Percentiles rank a stretch among this genome's conserved stretches.
Conservation (phyloP, 2,888 invertebrate genomes). For the Tetragnatha montana region DNA sequence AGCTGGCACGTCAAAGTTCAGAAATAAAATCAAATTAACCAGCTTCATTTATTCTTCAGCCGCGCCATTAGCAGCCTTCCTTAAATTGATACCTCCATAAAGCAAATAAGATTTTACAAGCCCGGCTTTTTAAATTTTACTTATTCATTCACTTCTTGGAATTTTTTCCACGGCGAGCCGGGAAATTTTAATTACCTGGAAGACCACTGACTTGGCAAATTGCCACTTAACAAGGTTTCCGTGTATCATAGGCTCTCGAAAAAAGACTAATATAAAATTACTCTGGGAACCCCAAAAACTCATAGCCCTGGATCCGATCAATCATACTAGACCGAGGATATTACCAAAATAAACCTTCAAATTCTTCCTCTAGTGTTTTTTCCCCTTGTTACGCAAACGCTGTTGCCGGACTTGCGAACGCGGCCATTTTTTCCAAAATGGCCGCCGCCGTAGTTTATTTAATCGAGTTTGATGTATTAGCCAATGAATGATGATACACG, state of each 20-base stretch:
- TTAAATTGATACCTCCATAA: background rate
- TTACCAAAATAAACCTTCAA: constrained; percentile 48
- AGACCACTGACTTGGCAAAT: constrained; percentile 54
- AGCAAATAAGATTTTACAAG: background rate
- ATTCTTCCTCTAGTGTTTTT: background rate
- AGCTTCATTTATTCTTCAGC: background rate
- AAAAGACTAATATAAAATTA: constrained; percentile 41
- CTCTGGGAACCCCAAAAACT: constrained; percentile 34
- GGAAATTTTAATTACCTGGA: constrained; percentile 66
- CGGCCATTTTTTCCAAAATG: background rate
- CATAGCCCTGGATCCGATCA: constrained; percentile 43
- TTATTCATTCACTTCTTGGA: background rate
- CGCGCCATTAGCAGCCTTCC: background rate
- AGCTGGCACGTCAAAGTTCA: background rate
- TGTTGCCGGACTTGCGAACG: background rate
- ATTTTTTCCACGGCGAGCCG: constrained; percentile 8
- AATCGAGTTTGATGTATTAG: constrained; percentile 59
- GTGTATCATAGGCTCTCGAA: background rate
- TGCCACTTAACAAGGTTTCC: constrained; percentile 36
- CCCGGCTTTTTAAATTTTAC: background rate
- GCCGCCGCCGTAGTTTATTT: constrained; percentile 30
- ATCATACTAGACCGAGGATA: constrained; percentile 39
- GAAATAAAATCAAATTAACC: background rate
- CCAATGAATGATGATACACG: constrained; percentile 61
- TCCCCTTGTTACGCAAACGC: background rate